phyloP scores from a whole-genome alignment of 2,888 invertebrate genomes.

The Drosophila dives region DNA sequence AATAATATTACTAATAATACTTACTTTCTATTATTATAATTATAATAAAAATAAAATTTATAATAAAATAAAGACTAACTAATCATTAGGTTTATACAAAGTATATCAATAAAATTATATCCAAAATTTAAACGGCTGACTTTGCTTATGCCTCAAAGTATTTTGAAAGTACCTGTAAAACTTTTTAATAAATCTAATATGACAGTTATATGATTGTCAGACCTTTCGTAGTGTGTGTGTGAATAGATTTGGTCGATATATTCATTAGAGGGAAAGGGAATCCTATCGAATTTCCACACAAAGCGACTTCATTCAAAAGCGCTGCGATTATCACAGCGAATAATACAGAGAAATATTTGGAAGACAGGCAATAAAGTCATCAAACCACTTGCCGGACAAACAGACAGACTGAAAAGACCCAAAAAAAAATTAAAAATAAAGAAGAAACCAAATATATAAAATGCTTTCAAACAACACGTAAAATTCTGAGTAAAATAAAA shows the following conservation, averaged over 20 bases:
- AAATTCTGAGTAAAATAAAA: constrained; percentile 53
- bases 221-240: constrained; percentile 5
- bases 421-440: not conserved
- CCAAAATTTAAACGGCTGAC: not conserved
- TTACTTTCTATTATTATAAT: no score
- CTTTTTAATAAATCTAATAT: constrained; percentile 15
- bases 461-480: constrained; percentile 49
- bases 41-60: no score
- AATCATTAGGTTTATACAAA: no score
- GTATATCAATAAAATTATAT: not conserved
- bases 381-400: constrained; percentile 59
- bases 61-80: no score
- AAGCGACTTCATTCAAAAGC: constrained; percentile 36
- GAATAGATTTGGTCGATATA: constrained; percentile 16
- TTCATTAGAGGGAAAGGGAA: constrained; percentile 19
- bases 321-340: constrained; percentile 63
- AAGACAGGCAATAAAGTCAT: constrained; percentile 63
- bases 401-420: not conserved
- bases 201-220: constrained; percentile 7
- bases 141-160: not conserved
- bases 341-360: constrained; percentile 46
- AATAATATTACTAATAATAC: no score
- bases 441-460: constrained; percentile 33
- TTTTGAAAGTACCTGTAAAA: not conserved
- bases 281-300: constrained; percentile 43